Percentiles rank a stretch among this genome's conserved stretches.
Evolutionary conservation across 2,113 vertebrate genomes (phyloP).

Genomic region (Halichoeres trimaculatus): DNA sequence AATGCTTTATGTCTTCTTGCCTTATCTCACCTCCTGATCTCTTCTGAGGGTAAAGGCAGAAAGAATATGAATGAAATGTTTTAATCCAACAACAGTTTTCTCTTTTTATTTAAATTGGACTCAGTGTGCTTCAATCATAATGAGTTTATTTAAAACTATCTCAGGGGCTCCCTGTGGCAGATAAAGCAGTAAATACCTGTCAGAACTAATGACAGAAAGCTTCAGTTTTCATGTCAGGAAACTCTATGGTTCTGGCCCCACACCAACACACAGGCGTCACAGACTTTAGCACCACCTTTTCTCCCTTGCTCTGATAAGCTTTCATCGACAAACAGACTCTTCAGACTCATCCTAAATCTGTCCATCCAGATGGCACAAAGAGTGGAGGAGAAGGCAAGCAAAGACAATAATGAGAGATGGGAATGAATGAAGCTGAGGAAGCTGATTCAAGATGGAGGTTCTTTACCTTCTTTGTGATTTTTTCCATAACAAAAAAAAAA

Average conservation of each 20-base stretch:
- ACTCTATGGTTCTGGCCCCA: slow-evolving; percentile 40
- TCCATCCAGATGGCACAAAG: slow-evolving; percentile 77
- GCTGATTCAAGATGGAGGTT: slow-evolving; percentile 32
- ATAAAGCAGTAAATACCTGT: slow-evolving; percentile 26
- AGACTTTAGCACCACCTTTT: slow-evolving; percentile 51
- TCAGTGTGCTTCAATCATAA: neutral
- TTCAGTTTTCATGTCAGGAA: slow-evolving; percentile 36
- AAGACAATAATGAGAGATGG: slow-evolving; percentile 36
- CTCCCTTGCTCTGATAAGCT: slow-evolving; percentile 66
- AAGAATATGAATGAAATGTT: slow-evolving; percentile 1
- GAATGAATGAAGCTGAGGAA: slow-evolving; percentile 45
- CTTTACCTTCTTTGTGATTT: slow-evolving; percentile 16
- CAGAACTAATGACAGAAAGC: slow-evolving; percentile 34
- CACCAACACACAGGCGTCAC: slow-evolving; percentile 59
- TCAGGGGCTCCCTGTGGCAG: slow-evolving; percentile 9
- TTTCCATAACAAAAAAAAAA: slow-evolving; percentile 29
- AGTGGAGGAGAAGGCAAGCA: slow-evolving; percentile 47
- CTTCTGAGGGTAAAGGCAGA: neutral
- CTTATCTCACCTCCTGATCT: slow-evolving; percentile 23
- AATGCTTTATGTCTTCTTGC: slow-evolving; percentile 7
- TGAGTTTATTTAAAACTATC: slow-evolving; percentile 31
- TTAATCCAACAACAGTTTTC: neutral
- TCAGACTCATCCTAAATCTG: slow-evolving; percentile 71
- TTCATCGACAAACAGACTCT: slow-evolving; percentile 71
- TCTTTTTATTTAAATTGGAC: slow-evolving; percentile 4